Evolutionary conservation across 2,888 invertebrate species (phyloP), one percentile per base, ranked within the genome.

Genomic region (Thecophora atra): DNA sequence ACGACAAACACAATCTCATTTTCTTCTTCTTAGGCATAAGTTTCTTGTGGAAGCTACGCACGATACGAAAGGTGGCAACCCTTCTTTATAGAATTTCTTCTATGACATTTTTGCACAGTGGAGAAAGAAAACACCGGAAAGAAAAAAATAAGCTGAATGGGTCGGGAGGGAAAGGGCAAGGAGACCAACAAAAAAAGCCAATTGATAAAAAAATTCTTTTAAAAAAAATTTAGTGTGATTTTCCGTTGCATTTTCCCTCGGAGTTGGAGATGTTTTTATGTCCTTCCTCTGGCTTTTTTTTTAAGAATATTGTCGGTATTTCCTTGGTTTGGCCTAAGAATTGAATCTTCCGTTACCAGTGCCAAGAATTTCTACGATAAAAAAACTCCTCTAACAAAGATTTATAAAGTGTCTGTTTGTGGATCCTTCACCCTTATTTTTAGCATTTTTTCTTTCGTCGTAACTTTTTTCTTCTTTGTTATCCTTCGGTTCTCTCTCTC

Each of bases 351-450:
- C 70, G 30, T 63, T 58, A 37, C 28, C 70, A 70, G 70, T 26
- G 42, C 56, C 68, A 68, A 58, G 54, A 11, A 17, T 6, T 13
- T 58, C 15, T 24, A n/a, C 56, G 21, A 21, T 11, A n/a, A 30
- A 42, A 62, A 62, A 42, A 42, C 37, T 74, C 68, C 71, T 68
- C 54, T 74, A 74, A 73, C 71, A 65, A 66, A 69, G 74, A 75
- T 75, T 73, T 73, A 73, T 75, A 60, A 62, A 71, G 64, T 71
- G n/a, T 30, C 68, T 60, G 15, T 60, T 17, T n/a, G 30, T 15
- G 60, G 58, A 11, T 58, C n/a, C 13, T 17, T 13, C 8, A 44
- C 7, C 7, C 7, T 44, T 44, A 13, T 44, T n/a, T n/a, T n/a
- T n/a, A n/a, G n/a, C n/a, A n/a, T n/a, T n/a, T n/a, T 44, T 44